phyloP scores from a whole-genome alignment of 2,888 invertebrate genomes.

The Lasioglossum calceatum region DNA sequence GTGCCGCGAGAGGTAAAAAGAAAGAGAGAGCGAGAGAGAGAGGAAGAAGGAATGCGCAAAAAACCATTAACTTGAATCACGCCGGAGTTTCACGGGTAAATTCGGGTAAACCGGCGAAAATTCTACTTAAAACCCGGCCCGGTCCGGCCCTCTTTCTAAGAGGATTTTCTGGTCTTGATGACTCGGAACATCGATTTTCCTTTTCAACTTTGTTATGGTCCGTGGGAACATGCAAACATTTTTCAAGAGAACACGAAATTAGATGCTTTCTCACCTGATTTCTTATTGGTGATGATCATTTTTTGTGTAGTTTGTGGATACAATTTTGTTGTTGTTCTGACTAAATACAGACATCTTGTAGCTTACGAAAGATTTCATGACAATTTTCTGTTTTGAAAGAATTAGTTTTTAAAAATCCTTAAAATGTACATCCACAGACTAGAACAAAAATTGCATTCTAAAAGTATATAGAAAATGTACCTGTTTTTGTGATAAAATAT shows the following conservation, averaged over 20 bases:
- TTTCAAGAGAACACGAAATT: not conserved
- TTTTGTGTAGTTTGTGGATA: no score
- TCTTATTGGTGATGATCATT: not conserved
- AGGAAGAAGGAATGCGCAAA: not conserved
- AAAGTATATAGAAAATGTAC: no score
- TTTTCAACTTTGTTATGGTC: not conserved
- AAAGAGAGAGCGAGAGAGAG: not conserved
- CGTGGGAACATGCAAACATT: not conserved
- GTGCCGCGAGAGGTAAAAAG: not conserved
- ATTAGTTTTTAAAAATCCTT: no score
- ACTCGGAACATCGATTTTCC: not conserved
- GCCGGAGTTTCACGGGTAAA: conserved; percentile 25
- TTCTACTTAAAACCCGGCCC: conserved; percentile 29
- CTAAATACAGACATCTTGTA: no score
- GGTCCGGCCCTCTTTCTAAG: not conserved
- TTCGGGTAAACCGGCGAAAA: conserved; percentile 39
- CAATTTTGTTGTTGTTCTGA: no score
- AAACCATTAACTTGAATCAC: conserved; percentile 51
- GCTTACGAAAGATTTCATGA: no score
- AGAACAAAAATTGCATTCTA: no score
- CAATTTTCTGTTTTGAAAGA: no score
- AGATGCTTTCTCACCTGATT: no score
- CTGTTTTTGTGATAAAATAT: no score
- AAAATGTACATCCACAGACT: no score
- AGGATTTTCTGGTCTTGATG: not conserved